A percentile compares a stretch with the other conserved stretches of the same genome.
phyloP scores from a whole-genome alignment of 2,113 vertebrate genomes.

The Megaceryle maxima region DNA sequence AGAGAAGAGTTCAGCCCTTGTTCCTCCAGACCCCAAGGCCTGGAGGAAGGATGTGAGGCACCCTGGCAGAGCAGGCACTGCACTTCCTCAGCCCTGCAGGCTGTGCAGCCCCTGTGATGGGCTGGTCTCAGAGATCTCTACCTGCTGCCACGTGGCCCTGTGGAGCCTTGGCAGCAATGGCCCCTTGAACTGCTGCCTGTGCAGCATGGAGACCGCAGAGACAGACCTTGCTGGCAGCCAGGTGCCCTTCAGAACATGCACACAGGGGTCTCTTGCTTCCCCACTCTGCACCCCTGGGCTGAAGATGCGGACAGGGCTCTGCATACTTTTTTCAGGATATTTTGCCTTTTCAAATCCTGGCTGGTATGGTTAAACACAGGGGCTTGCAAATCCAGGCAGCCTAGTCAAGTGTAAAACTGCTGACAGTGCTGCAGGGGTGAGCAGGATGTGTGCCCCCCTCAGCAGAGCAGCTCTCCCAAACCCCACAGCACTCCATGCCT shows the following conservation, averaged over 20 bases:
- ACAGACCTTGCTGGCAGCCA: background rate
- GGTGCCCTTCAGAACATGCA: background rate
- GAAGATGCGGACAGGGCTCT: background rate
- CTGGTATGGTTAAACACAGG: background rate
- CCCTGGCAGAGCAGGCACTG: accelerated
- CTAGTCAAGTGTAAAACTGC: accelerated
- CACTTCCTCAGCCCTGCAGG: background rate
- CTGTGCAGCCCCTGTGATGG: background rate
- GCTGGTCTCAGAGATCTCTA: background rate
- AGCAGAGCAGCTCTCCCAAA: background rate
- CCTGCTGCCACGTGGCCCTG: constrained; percentile 42
- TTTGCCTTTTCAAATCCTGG: background rate
- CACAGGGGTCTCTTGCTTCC: background rate
- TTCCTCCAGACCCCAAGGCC: background rate
- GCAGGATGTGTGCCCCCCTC: background rate
- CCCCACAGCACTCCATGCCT: background rate
- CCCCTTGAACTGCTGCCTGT: background rate
- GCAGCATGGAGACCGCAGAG: background rate
- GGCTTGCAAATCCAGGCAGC: background rate
- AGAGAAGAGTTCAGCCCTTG: background rate
- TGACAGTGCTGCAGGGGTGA: background rate
- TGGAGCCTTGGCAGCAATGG: background rate
- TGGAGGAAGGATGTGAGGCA: accelerated
- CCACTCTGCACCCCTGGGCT: background rate
- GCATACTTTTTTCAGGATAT: background rate